phyloP scores from a whole-genome alignment of 2,797 vertebrate genomes.

The Neosalanx taihuensis region DNA sequence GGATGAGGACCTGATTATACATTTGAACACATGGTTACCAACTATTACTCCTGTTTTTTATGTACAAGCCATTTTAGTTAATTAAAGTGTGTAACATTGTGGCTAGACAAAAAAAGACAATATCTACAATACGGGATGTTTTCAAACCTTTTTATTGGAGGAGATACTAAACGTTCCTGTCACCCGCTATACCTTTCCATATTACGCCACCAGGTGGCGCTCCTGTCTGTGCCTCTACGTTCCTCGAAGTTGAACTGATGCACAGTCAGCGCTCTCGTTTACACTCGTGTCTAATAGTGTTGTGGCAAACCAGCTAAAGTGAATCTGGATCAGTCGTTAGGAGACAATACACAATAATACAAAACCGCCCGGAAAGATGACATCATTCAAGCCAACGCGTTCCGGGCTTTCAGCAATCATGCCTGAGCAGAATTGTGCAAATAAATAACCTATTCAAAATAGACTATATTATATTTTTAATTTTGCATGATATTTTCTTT shows the following conservation, averaged over 20 bases:
- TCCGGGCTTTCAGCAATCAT: constrained; percentile 33
- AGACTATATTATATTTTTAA: not conserved
- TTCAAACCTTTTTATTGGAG: no score
- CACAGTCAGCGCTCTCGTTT: not conserved
- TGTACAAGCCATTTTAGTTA: no score
- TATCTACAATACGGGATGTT: no score
- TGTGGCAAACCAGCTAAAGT: not conserved
- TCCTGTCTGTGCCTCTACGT: not conserved
- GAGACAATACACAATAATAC: not conserved
- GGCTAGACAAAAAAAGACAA: no score
- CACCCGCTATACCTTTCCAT: not conserved
- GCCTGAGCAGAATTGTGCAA: constrained; percentile 41
- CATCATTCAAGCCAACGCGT: constrained; percentile 56
- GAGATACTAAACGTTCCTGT: no score
- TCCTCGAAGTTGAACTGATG: not conserved
- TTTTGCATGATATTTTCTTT: not conserved
- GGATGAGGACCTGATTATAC: no score
- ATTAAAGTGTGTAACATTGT: no score
- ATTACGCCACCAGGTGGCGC: not conserved
- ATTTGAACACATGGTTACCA: no score
- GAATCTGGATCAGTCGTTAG: constrained; percentile 7
- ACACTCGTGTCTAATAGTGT: not conserved
- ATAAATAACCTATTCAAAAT: not conserved
- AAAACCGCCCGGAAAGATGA: constrained; percentile 29
- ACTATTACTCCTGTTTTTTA: no score